Conservation (phyloP, 2,113 vertebrate genomes). For the Myotis davidii region DNA sequence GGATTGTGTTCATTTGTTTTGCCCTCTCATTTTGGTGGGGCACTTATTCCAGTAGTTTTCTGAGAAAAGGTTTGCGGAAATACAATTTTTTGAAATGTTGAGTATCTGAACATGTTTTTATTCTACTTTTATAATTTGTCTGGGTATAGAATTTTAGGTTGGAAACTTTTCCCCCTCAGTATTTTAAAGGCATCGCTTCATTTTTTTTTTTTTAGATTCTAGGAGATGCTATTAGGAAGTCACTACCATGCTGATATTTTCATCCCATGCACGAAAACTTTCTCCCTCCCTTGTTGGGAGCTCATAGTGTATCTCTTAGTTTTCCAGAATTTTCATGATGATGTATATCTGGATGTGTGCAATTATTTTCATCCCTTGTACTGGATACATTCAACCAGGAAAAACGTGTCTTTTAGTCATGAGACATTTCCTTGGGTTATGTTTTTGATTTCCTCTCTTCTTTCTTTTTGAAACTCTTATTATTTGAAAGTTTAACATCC, state of each 20-base stretch:
- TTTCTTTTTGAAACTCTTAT: not conserved
- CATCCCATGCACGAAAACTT: not conserved
- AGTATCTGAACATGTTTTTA: not conserved
- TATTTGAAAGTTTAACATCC: slow-evolving; percentile 23
- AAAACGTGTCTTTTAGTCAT: not conserved
- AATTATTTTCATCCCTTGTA: not conserved
- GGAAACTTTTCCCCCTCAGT: not conserved
- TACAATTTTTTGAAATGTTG: not conserved
- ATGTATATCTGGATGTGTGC: not conserved
- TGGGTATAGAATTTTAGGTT: not conserved
- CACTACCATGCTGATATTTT: not conserved
- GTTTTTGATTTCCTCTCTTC: not conserved
- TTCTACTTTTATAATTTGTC: not conserved
- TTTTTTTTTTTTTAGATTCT: not conserved
- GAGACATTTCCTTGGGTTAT: not conserved
- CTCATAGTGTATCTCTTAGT: not conserved
- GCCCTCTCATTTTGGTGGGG: not conserved
- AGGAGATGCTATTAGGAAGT: not conserved
- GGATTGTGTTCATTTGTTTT: not conserved
- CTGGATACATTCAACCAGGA: not conserved
- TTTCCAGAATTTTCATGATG: not conserved
- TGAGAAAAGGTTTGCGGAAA: not conserved
- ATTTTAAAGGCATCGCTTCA: not conserved
- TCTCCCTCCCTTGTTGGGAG: not conserved
- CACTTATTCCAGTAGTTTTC: not conserved